phyloP scores from a whole-genome alignment of 2,797 vertebrate species.

The Pangasius macronema region DNA sequence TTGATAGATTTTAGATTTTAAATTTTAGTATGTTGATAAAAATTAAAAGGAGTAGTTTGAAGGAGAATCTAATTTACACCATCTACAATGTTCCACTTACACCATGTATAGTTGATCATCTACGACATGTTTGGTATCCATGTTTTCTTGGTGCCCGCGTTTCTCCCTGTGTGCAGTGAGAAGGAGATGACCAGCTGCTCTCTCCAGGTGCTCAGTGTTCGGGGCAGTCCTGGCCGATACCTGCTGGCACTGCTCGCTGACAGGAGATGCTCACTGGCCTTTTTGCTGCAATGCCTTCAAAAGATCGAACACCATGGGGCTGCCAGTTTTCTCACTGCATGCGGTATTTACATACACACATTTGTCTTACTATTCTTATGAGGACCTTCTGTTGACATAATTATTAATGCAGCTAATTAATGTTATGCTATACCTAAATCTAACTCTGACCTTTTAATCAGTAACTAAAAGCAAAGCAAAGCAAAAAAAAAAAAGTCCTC shows the following conservation, averaged over 20 bases:
- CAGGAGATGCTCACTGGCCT: constrained; percentile 72
- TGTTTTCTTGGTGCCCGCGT: not conserved
- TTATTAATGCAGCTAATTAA: constrained; percentile 6
- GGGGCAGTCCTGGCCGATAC: constrained; percentile 77
- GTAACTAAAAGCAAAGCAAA: not conserved
- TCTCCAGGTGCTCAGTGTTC: constrained; percentile 77
- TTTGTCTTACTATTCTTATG: not conserved
- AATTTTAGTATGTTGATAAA: not conserved
- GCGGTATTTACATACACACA: constrained; percentile 33
- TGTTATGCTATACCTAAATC: not conserved
- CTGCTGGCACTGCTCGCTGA: constrained; percentile 78
- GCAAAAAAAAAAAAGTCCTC: no score
- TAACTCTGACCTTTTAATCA: not conserved
- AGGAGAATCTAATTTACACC: not conserved
- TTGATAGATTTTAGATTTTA: not conserved
- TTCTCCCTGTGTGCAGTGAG: constrained; percentile 65
- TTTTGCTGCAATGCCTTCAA: constrained; percentile 76
- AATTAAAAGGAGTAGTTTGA: not conserved
- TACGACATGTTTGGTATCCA: not conserved
- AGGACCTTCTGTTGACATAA: not conserved
- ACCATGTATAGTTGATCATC: not conserved
- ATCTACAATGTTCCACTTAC: not conserved
- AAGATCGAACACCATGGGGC: constrained; percentile 80
- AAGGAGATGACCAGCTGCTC: constrained; percentile 83
- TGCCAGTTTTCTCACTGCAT: constrained; percentile 68